phyloP scores from a whole-genome alignment of 2,797 vertebrate species.

The Urophycis tenuis region DNA sequence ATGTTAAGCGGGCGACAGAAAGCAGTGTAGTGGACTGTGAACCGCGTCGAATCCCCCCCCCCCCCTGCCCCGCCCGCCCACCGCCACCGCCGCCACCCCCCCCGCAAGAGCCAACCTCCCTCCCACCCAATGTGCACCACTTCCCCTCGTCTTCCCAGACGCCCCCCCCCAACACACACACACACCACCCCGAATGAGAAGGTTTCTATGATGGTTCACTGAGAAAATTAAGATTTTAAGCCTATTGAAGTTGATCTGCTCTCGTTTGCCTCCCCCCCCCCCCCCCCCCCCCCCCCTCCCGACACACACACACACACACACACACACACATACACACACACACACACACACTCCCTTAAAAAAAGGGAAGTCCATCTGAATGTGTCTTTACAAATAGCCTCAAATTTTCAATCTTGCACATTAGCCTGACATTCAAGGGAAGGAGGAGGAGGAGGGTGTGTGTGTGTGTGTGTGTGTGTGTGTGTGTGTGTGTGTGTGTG shows the following conservation, averaged over 20 bases:
- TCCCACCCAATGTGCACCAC: conserved; percentile 30
- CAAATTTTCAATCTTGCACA: conserved; percentile 54
- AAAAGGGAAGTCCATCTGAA: conserved; percentile 66
- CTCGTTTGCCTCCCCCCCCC: conserved; percentile 49
- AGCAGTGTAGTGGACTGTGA: conserved; percentile 75
- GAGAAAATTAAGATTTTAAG: conserved; percentile 78
- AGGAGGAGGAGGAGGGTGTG: no score
- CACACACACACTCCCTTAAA: not conserved
- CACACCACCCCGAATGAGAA: conserved; percentile 58
- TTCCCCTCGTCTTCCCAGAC: conserved; percentile 63
- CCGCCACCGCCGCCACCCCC: not conserved
- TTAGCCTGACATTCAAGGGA: conserved; percentile 40
- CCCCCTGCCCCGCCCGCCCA: not conserved
- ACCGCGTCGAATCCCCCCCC: conserved; percentile 75
- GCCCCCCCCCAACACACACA: conserved; percentile 32
- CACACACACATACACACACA: no score
- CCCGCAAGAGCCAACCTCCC: not conserved
- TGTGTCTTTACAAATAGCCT: conserved; percentile 62
- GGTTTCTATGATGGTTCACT: conserved; percentile 71
- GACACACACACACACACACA: no score
- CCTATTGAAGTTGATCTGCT: conserved; percentile 76
- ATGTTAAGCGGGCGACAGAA: conserved; percentile 68
- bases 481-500: not conserved
- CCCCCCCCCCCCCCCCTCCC: no score
- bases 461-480: conserved; percentile 35